A percentile compares a stretch with the other conserved stretches of the same genome.
These are phyloP conservation scores for Paradisaea rubra DNA, from an alignment of 2,113 vertebrate species.

Conservation along the genomic window DNA sequence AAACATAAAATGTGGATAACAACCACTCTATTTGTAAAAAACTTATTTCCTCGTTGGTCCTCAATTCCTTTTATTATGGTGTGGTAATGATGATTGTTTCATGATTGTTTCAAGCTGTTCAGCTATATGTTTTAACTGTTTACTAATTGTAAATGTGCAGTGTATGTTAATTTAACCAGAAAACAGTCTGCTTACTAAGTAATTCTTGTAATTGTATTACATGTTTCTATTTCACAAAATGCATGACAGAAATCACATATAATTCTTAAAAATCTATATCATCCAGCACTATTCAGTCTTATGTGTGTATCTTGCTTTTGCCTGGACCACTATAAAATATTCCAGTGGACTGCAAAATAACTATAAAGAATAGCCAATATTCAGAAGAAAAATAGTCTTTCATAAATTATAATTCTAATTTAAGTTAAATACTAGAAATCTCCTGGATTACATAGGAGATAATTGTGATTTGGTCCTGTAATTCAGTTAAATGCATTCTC, in stretches of 20 bases:
- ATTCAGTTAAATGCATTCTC: neutral
- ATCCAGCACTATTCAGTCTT: neutral
- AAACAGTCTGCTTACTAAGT: constrained; percentile 28
- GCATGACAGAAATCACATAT: neutral
- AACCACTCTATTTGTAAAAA: neutral
- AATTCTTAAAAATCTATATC: neutral
- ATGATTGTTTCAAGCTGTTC: neutral
- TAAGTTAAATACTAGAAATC: neutral
- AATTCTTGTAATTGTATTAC: constrained; percentile 23
- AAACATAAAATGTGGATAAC: neutral
- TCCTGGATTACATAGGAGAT: neutral
- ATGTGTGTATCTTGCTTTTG: neutral
- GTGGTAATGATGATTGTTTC: constrained; percentile 32
- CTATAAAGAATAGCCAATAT: neutral
- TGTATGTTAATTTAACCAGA: constrained; percentile 31
- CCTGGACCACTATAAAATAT: neutral
- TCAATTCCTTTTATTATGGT: neutral
- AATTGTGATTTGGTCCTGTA: neutral
- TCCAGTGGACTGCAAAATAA: neutral
- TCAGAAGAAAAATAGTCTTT: neutral
- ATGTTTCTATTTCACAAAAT: constrained; percentile 15
- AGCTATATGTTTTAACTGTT: constrained; percentile 28
- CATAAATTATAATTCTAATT: neutral
- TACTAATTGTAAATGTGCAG: constrained; percentile 16
- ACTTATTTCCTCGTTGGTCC: neutral